phyloP scores from a whole-genome alignment of 2,888 invertebrate species.

The Polydrusus cervinus region DNA sequence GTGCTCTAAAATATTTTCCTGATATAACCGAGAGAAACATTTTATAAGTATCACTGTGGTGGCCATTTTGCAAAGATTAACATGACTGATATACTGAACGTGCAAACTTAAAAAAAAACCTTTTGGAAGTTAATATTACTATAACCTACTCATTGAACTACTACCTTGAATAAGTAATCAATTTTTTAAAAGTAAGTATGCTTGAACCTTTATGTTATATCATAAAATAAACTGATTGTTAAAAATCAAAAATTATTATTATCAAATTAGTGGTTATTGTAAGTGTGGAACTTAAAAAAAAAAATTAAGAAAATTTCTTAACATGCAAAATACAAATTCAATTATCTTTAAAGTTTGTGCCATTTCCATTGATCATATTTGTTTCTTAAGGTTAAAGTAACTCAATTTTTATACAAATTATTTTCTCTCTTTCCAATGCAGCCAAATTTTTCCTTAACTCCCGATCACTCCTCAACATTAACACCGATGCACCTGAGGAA shows the following conservation, averaged over 20 bases:
- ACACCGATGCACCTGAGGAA: conserved; percentile 99
- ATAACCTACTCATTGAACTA: too few relatives aligned
- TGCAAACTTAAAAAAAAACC: too few relatives aligned
- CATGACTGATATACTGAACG: too few relatives aligned
- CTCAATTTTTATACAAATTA: conserved; percentile 39
- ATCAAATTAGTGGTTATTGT: too few relatives aligned
- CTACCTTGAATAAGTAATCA: too few relatives aligned
- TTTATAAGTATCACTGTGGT: neutral
- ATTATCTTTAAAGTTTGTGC: neutral
- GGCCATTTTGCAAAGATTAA: conserved; percentile 7
- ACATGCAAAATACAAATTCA: neutral
- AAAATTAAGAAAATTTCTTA: too few relatives aligned
- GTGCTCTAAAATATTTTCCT: neutral
- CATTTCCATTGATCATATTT: conserved; percentile 23
- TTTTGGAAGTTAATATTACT: too few relatives aligned
- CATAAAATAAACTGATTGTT: too few relatives aligned
- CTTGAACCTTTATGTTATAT: too few relatives aligned
- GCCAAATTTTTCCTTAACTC: conserved; percentile 83
- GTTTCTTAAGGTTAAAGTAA: conserved; percentile 40
- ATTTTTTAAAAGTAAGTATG: too few relatives aligned
- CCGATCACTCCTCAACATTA: conserved; percentile 94
- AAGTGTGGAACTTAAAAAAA: too few relatives aligned
- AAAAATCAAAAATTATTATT: too few relatives aligned
- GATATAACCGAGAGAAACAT: conserved; percentile 2
- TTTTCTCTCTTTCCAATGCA: conserved; percentile 62